Evolutionary conservation across 2,113 vertebrate species (phyloP), one percentile per base, ranked within the genome.

Genomic region (Burhinus oedicnemus): DNA sequence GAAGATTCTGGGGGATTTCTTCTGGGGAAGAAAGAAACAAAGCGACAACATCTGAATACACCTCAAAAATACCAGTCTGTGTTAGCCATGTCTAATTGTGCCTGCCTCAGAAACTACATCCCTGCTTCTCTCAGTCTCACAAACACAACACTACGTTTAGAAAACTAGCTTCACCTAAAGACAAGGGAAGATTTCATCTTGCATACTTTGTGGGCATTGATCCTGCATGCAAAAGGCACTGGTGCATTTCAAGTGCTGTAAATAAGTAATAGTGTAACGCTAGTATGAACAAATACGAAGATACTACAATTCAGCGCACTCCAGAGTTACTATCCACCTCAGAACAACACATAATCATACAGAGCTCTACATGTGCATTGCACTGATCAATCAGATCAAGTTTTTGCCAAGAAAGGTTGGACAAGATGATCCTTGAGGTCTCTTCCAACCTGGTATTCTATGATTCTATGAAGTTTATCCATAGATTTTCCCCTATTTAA

Each of bases 321-420:
- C 32, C 29, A 89, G 42, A 87, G 40, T 94, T 97, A 90, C 84
- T 94, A 66, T 32, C 62, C 23, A 87, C 23, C 65, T 76, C 79
- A 96, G 93, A 97, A 96, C 76, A 97, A 87, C 65, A 96, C 54
- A 36, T 70, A 96, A 91, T 30, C 94, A 84, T 45, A 92, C 4
- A 83, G 19, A 94, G 74, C 54, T 66, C 44, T 65, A 44, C 5
- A 69, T 4, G 6, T 47, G 34, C 15, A 64, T 12, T 54, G 47
- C 44, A 85, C 6, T 69, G 32, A 79, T 44, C 29, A 89, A 72
- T 9, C 47, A 71, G 34, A 87, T 18, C 7, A 87, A 49, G 20
- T 21, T 76, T 66, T 80, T 81, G 22, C 36, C 30, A 72, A 42
- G 17, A 64, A 69, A 38, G 10, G 10, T 30, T 83, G 34, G 22